A percentile compares a stretch with the other conserved stretches of the same genome.
Evolutionary conservation across 1,140 invertebrate genomes (phyloP).

Genomic region (Drosophila insularis): DNA sequence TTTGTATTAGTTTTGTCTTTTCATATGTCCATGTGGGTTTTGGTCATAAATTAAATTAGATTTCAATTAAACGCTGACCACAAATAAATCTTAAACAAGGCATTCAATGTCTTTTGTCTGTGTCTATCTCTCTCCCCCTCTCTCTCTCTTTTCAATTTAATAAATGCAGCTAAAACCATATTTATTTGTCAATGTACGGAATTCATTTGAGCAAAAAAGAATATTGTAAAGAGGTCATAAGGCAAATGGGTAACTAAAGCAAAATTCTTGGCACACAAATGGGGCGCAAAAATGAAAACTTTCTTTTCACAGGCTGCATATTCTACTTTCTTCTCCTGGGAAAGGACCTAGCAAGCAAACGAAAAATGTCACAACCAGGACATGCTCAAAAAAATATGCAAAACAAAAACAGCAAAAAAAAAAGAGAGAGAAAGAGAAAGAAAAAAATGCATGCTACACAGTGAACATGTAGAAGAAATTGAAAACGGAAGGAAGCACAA

Average conservation of each 20-base stretch:
- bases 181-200: slow-evolving; percentile 17
- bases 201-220: slow-evolving; percentile 47
- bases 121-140: not conserved
- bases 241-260: slow-evolving; percentile 4
- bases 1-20: slow-evolving; percentile 22
- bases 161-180: slow-evolving; percentile 26
- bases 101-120: slow-evolving; percentile 4
- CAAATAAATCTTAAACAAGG: slow-evolving; percentile 46
- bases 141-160: slow-evolving; percentile 24
- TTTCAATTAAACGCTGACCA: slow-evolving; percentile 59
- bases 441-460: slow-evolving; percentile 22
- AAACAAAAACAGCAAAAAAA: slow-evolving; percentile 34
- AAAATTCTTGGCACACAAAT: slow-evolving; percentile 57
- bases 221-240: slow-evolving; percentile 31
- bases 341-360: slow-evolving; percentile 33
- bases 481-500: slow-evolving; percentile 74
- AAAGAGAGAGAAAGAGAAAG: slow-evolving; percentile 37
- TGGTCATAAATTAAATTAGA: slow-evolving; percentile 71
- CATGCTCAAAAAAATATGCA: slow-evolving; percentile 54
- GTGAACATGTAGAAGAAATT: slow-evolving; percentile 65
- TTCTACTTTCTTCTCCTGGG: slow-evolving; percentile 26
- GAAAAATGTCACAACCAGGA: slow-evolving; percentile 59
- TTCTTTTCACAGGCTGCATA: slow-evolving; percentile 1
- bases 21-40: slow-evolving; percentile 16
- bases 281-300: not conserved